Conservation (phyloP, 2,113 vertebrate species). For the Zeus faber region DNA sequence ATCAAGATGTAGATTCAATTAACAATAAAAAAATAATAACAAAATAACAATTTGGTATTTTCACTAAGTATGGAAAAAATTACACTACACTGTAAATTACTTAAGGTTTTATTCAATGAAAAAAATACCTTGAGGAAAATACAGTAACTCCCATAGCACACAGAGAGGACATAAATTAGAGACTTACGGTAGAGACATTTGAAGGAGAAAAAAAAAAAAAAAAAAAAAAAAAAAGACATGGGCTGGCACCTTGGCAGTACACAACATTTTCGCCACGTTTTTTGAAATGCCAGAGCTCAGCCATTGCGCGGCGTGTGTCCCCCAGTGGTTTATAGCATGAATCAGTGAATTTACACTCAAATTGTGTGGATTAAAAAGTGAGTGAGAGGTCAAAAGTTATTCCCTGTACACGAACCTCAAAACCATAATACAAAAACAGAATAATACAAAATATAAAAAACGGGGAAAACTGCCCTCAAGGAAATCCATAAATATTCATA, state of each 20-base stretch:
- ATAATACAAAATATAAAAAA: conserved; percentile 68
- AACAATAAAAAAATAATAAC: too few species aligned
- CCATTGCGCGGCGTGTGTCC: conserved; percentile 45
- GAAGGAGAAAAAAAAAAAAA: conserved; percentile 28
- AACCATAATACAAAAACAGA: conserved; percentile 70
- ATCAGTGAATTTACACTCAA: conserved; percentile 53
- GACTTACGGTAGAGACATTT: conserved; percentile 51
- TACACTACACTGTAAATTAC: conserved; percentile 58
- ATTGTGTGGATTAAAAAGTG: conserved; percentile 32
- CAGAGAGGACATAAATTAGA: conserved; percentile 70
- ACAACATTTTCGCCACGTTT: conserved; percentile 24
- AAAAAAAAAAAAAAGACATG: too few species aligned
- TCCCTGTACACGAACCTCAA: conserved; percentile 65
- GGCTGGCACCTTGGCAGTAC: conserved; percentile 41
- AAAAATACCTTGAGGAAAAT: conserved; percentile 66
- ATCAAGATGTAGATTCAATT: too few species aligned
- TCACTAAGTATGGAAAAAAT: not conserved
- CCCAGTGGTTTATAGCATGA: conserved; percentile 33
- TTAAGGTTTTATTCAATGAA: conserved; percentile 71
- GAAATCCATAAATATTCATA: conserved; percentile 72
- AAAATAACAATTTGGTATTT: too few species aligned
- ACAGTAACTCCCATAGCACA: conserved; percentile 71
- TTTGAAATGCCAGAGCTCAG: conserved; percentile 25
- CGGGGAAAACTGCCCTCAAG: conserved; percentile 45
- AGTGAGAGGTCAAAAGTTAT: conserved; percentile 34